Evolutionary conservation across 2,888 invertebrate genomes (phyloP), one percentile per base, ranked within the genome.

Genomic region (Herminia tarsipennalis): DNA sequence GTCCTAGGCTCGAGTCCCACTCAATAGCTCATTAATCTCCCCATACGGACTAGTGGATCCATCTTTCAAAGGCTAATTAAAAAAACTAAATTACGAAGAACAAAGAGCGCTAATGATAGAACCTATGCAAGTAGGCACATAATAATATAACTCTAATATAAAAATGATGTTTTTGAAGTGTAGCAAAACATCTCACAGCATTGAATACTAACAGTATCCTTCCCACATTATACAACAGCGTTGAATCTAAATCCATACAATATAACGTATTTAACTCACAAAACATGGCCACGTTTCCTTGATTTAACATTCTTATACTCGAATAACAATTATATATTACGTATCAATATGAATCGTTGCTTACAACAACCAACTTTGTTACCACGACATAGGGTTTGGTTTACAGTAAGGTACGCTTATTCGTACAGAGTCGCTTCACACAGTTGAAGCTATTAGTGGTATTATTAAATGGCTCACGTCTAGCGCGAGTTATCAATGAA

Each of bases 401-500:
- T 29, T 35, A 1, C n/a, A 5, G 1, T 33, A 34, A 10, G 6
- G 9, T 21, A 12, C 3, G 6, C 4, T 20, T 2, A 10, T 27
- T 17, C 27, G 32, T 29, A 36, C 16, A 32, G 10, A 48, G 50
- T 51, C 41, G 39, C 33, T 40, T 60, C 65, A 52, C 57, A 54
- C 54, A 29, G 38, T 50, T 29, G 27, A 21, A 38, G 28, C 40
- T 53, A 48, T 45, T 53, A 36, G 39, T 46, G 30, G 36, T 59
- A 59, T 59, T 64, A 60, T 49, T 56, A 60, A 54, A 48, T 56
- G 43, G 27, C 44, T 64, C 54, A 54, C 57, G 63, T 54, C 41
- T 40, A 65, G 40, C 51, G 36, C 50, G 44, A 52, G 48, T 54
- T 60, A 57, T 63, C 65, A 60, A 63, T 65, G 61, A 60, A 57